Evolutionary conservation across 2,113 vertebrate genomes (phyloP).

Genomic region (Cinclus mexicanus): DNA sequence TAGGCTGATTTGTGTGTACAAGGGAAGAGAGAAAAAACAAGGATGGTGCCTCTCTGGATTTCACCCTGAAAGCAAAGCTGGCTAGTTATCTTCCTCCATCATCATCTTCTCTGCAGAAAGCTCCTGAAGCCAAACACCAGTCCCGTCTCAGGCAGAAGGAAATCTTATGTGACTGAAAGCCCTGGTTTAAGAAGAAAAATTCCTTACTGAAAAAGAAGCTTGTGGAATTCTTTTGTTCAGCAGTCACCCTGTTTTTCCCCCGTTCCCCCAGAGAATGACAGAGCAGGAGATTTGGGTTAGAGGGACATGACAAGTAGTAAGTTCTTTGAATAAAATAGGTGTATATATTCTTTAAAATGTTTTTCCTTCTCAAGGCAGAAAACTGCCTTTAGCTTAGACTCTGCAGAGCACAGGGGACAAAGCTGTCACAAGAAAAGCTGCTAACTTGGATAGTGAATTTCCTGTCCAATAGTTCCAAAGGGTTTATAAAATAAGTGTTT

Average conservation of each 20-base stretch:
- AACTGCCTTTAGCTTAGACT: neutral
- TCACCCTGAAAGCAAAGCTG: neutral
- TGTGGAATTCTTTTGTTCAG: neutral
- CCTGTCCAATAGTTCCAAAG: constrained; percentile 23
- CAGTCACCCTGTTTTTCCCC: neutral
- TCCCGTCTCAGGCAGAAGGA: neutral
- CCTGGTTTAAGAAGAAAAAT: neutral
- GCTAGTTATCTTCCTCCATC: neutral
- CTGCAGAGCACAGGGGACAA: neutral
- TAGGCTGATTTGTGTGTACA: neutral
- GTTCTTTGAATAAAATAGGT: neutral
- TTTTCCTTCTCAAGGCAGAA: neutral
- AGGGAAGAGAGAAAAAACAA: neutral
- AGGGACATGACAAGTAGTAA: neutral
- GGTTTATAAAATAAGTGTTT: neutral
- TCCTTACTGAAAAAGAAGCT: neutral
- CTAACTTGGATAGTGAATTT: constrained; percentile 37
- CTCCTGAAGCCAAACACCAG: neutral
- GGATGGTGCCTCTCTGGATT: neutral
- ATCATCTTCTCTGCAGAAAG: neutral
- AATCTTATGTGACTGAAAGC: neutral
- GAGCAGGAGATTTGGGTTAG: neutral
- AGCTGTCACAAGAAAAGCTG: constrained; percentile 39
- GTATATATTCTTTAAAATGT: accelerated
- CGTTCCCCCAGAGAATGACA: neutral